Evolutionary conservation across 2,113 vertebrate genomes (phyloP).

Genomic region (Dolichotis patagonum): DNA sequence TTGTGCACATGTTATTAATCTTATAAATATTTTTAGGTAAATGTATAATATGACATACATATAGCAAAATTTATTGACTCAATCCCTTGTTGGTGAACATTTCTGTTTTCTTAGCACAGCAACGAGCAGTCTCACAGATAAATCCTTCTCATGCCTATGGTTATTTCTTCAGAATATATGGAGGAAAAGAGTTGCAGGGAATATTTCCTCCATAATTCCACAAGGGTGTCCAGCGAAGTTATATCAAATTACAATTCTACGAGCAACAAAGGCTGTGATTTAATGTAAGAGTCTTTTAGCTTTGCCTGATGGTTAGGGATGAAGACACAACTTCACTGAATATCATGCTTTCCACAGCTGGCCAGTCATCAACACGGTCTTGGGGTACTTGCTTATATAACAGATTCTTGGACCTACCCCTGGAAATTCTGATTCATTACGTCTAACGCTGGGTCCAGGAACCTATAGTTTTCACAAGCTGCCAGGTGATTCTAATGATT

Average conservation of each 20-base stretch:
- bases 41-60: background rate
- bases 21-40: conserved; percentile 35
- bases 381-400: background rate
- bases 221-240: background rate
- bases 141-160: background rate
- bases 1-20: background rate
- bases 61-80: conserved; percentile 2
- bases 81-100: background rate
- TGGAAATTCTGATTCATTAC: conserved; percentile 58
- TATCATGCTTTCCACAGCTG: background rate
- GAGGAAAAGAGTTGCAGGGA: background rate
- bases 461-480: conserved; percentile 39
- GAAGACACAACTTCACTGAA: background rate
- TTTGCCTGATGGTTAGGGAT: background rate
- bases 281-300: background rate
- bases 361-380: background rate
- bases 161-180: background rate
- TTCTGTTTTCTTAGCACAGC: background rate
- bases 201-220: background rate
- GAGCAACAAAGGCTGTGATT: background rate
- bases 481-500: conserved; percentile 21
- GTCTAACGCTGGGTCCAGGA: conserved; percentile 3
- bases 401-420: background rate
- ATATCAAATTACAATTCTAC: background rate
- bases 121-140: background rate